A percentile compares a stretch with the other conserved stretches of the same genome.
These are phyloP conservation scores for Notothenia coriiceps DNA, from an alignment of 2,113 vertebrate species.

Conservation along the genomic window DNA sequence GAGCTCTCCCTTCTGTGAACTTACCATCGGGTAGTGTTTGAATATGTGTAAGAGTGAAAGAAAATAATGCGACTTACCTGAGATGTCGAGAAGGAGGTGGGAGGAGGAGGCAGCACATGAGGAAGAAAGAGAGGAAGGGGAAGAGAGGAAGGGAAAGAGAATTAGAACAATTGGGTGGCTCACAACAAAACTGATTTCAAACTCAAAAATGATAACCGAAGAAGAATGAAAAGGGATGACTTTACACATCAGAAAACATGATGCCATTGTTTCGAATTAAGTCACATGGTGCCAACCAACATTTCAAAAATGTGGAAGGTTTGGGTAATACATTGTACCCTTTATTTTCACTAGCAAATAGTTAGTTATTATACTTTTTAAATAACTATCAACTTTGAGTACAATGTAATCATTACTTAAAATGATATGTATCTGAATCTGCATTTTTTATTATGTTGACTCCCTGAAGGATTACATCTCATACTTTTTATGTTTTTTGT, in stretches of 20 bases:
- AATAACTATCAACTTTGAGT: background rate
- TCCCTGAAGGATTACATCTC: background rate
- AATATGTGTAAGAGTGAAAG: background rate
- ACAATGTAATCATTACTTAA: background rate
- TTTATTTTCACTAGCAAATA: background rate
- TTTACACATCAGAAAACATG: no score
- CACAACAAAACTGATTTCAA: background rate
- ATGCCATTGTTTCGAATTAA: no score
- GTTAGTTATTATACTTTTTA: background rate
- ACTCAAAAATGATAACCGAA: background rate
- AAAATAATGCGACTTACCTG: slow-evolving; percentile 63
- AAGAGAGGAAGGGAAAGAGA: background rate
- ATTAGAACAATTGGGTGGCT: background rate
- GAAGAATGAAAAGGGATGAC: no score
- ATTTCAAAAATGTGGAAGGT: background rate
- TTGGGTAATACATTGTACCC: background rate
- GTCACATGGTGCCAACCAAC: no score
- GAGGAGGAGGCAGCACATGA: slow-evolving; percentile 1
- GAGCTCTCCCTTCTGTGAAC: slow-evolving; percentile 16
- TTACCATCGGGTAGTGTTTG: slow-evolving; percentile 23
- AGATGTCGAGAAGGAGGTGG: slow-evolving; percentile 1
- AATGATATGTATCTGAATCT: background rate
- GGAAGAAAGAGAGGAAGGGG: slow-evolving; percentile 3
- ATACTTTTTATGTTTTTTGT: no score
- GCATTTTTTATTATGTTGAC: background rate